A percentile compares a stretch with the other conserved stretches of the same genome.
Evolutionary conservation across 2,113 vertebrate genomes (phyloP).

Genomic region (Limanda limanda): DNA sequence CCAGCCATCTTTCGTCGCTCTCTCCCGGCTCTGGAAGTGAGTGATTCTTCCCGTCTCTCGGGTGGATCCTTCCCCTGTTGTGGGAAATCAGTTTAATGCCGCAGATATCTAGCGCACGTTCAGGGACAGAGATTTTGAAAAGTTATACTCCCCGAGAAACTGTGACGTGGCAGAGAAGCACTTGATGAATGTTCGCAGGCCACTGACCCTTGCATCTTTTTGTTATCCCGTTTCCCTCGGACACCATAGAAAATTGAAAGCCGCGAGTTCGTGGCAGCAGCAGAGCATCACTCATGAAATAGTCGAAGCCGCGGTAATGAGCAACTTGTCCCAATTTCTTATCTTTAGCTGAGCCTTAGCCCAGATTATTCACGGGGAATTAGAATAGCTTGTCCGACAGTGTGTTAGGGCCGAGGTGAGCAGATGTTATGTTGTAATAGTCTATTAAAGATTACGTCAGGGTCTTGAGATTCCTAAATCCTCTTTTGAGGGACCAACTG

Average conservation of each 20-base stretch:
- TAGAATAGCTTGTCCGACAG: conserved; percentile 54
- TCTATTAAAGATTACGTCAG: conserved; percentile 67
- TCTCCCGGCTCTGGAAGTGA: conserved; percentile 40
- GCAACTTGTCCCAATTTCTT: conserved; percentile 48
- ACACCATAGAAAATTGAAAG: conserved; percentile 70
- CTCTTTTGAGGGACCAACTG: conserved; percentile 57
- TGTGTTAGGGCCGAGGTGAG: conserved; percentile 54
- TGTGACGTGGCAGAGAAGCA: conserved; percentile 53
- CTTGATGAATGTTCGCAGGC: conserved; percentile 64
- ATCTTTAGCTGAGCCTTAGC: conserved; percentile 41
- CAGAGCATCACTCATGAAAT: conserved; percentile 56
- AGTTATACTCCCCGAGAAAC: conserved; percentile 21
- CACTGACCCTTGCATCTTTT: conserved; percentile 46
- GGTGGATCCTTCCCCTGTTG: conserved; percentile 37
- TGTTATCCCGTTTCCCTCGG: conserved; percentile 63
- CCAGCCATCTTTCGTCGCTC: conserved; percentile 58
- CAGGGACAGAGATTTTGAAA: neutral
- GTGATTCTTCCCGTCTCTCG: conserved; percentile 45
- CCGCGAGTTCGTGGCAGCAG: conserved; percentile 51
- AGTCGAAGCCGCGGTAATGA: conserved; percentile 49
- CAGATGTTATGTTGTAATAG: conserved; percentile 64
- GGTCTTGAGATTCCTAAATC: conserved; percentile 65
- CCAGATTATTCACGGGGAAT: conserved; percentile 66
- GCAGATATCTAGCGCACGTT: neutral
- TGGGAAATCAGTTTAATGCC: conserved; percentile 4